Conservation (phyloP, 2,113 vertebrate genomes). For the Cariama cristata region DNA sequence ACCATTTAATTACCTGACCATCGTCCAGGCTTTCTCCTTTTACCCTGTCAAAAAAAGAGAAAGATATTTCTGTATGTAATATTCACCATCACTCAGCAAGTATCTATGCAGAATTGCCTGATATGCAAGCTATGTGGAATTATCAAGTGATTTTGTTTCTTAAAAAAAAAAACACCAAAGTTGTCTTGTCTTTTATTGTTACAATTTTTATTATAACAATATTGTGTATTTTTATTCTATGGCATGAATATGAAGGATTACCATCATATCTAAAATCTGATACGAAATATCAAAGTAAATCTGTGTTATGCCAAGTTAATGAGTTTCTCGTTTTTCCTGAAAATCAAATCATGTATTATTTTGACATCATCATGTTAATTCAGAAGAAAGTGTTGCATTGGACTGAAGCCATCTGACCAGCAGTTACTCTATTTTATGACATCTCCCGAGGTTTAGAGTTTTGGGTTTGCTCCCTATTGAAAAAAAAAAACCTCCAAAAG, state of each 20-base stretch:
- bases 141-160: not conserved
- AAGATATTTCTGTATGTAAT: not conserved
- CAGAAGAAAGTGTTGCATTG: not conserved
- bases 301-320: not conserved
- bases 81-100: not conserved
- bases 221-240: not conserved
- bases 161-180: not conserved
- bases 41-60: not conserved
- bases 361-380: not conserved
- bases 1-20: not conserved
- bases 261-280: not conserved
- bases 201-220: not conserved
- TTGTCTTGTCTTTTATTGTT: not conserved
- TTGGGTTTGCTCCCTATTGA: not conserved
- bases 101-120: not conserved
- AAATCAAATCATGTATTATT: not conserved
- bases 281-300: not conserved
- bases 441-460: not conserved
- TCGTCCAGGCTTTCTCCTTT: not conserved
- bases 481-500: not conserved
- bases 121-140: not conserved
- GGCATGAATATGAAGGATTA: not conserved
- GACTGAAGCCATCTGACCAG: not conserved
- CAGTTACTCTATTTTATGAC: not conserved
- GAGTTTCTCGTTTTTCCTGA: not conserved